These are phyloP conservation scores for Vulpes lagopus DNA, from an alignment of 2,113 vertebrate genomes.

Conservation along the genomic window DNA sequence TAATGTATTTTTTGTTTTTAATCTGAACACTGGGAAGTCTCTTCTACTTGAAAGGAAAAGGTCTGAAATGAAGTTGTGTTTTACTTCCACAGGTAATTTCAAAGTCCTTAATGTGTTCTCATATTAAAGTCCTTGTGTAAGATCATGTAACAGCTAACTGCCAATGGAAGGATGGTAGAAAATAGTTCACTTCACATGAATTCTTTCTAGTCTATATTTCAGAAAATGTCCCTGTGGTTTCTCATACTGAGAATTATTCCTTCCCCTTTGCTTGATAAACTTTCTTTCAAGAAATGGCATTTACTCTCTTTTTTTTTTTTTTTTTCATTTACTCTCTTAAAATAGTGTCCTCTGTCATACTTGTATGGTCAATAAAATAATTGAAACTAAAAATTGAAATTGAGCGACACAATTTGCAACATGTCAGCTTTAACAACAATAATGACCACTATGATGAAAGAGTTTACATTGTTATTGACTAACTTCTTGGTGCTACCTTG, in stretches of 20 bases:
- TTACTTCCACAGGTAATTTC: not conserved
- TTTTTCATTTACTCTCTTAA: constrained; percentile 48
- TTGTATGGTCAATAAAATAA: constrained; percentile 57
- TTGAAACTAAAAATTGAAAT: constrained; percentile 67
- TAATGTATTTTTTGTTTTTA: constrained; percentile 56
- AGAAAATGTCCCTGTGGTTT: constrained; percentile 18
- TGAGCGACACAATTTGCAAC: constrained; percentile 20
- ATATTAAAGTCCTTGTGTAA: constrained; percentile 39
- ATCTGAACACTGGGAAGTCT: constrained; percentile 19
- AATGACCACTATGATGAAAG: not conserved
- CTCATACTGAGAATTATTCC: constrained; percentile 24
- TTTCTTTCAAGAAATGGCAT: constrained; percentile 45
- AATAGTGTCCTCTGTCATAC: not conserved
- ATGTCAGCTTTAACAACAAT: constrained; percentile 14
- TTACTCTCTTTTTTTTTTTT: constrained; percentile 47
- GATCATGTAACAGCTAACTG: not conserved
- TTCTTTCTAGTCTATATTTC: constrained; percentile 57
- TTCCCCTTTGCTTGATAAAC: constrained; percentile 7
- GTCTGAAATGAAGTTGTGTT: constrained; percentile 68
- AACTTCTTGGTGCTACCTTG: not conserved
- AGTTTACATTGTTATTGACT: constrained; percentile 8
- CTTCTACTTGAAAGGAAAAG: constrained; percentile 56
- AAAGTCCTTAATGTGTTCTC: constrained; percentile 25
- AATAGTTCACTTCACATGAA: constrained; percentile 43
- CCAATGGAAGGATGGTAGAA: constrained; percentile 32